A percentile compares a stretch with the other conserved stretches of the same genome.
Evolutionary conservation across 2,888 invertebrate genomes (phyloP).

Genomic region (Diplazon laetatorius): DNA sequence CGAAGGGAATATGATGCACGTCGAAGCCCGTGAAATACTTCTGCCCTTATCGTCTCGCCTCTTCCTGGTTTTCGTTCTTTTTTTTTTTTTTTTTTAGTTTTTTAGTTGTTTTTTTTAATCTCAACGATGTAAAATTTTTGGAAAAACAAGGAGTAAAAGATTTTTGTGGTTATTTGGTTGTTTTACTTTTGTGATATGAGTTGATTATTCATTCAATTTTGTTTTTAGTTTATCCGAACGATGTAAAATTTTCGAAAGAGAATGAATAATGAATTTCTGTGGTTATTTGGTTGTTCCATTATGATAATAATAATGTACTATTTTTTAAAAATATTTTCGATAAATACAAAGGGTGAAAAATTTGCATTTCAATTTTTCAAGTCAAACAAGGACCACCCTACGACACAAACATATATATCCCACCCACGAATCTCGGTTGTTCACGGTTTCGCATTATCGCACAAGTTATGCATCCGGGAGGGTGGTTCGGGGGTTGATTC

Average conservation of each 20-base stretch:
- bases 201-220: background rate
- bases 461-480: background rate
- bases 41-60: background rate
- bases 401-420: background rate
- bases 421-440: background rate
- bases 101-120: background rate
- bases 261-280: too few relatives aligned
- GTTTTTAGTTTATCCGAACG: too few relatives aligned
- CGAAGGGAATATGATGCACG: constrained; percentile 44
- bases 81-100: background rate
- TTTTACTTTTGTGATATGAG: background rate
- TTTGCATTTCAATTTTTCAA: too few relatives aligned
- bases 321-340: too few relatives aligned
- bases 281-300: too few relatives aligned
- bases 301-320: too few relatives aligned
- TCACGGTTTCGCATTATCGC: constrained; percentile 17
- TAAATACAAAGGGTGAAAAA: too few relatives aligned
- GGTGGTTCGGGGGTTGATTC: background rate
- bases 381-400: too few relatives aligned
- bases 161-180: background rate
- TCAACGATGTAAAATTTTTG: background rate
- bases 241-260: too few relatives aligned
- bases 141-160: background rate
- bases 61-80: background rate
- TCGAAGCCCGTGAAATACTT: constrained; percentile 33